Evolutionary conservation across 2,797 vertebrate species (phyloP).

Genomic region (Acipenser ruthenus): DNA sequence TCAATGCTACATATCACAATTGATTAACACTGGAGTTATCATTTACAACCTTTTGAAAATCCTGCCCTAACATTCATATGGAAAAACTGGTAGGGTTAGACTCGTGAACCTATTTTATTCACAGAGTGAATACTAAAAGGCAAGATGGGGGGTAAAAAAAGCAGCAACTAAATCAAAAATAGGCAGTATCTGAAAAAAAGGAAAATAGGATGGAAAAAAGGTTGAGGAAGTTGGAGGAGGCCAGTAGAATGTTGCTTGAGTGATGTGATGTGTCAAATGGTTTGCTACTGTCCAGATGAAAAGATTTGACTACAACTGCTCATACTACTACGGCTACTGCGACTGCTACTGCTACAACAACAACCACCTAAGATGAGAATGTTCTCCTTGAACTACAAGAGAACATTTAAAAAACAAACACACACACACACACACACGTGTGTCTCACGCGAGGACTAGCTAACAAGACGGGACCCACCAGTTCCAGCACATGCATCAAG

Average conservation of each 20-base stretch:
- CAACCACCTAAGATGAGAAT: not conserved
- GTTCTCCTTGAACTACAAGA: not conserved
- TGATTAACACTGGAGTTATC: too few species aligned
- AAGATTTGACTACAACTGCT: not conserved
- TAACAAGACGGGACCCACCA: conserved; percentile 72
- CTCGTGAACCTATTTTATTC: conserved; percentile 24
- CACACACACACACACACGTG: too few species aligned
- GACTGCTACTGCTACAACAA: not conserved
- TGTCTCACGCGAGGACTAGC: too few species aligned
- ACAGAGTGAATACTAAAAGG: conserved; percentile 31
- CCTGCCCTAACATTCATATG: conserved; percentile 3
- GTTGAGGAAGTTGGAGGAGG: not conserved
- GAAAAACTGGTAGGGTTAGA: conserved; percentile 27
- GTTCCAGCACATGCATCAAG: conserved; percentile 96
- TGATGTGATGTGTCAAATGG: not conserved
- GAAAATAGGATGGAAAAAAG: conserved; percentile 1
- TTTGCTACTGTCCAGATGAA: conserved; percentile 33
- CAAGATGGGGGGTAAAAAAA: conserved; percentile 13
- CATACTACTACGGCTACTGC: not conserved
- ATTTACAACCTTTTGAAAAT: too few species aligned
- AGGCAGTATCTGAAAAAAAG: not conserved
- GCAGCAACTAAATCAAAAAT: too few species aligned
- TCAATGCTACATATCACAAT: too few species aligned
- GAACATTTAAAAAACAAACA: too few species aligned
- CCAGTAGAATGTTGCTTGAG: not conserved